Evolutionary conservation across 2,888 invertebrate genomes (phyloP), one percentile per base, ranked within the genome.

Genomic region (Aradus depressus): DNA sequence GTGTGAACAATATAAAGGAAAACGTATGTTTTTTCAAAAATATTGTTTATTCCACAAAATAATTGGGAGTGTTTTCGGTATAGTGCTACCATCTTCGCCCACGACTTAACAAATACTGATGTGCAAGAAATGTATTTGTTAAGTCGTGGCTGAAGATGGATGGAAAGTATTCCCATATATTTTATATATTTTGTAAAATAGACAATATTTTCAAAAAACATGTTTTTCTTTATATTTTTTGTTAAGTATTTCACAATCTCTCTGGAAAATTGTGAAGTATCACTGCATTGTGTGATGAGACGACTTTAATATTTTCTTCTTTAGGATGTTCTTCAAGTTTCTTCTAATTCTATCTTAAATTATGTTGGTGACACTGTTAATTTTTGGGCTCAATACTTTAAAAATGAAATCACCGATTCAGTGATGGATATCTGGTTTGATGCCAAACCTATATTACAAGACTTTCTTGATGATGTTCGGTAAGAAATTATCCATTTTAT

Each of bases 341-440:
- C 51, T 1, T 57, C 56, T 22, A 44, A 50, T 37, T 50, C 53
- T 19, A 44, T 57, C 4, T 60, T 59, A 60, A 51, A 41, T 19
- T 61, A 62, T 41, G 52, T 59, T 14, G 50, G 59, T 8, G 60
- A 63, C 18, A 59, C 62, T 47, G 52, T 64, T 1, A 78, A 81
- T 59, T 77, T 78, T 62, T 81, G 80, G 74, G 74, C 76, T 45
- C 76, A 78, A 56, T 77, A 78, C 34, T 63, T 80, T 3, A 82
- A 81, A 34, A 77, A 78, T 60, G 87, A 89, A 68, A 76, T 79
- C 0, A 71, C 75, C 56, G 76, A 77, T 44, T 77, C 82, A 0
- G 64, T 84, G 3, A 73, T 74, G 55, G 79, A 78, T 50, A 75
- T 87, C 31, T 88, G 87, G 87, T 68, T 72, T 0, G 84, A 86